Base-by-base conservation (phyloP, 2,888 invertebrate species). In the Torymus texanus region DNA sequence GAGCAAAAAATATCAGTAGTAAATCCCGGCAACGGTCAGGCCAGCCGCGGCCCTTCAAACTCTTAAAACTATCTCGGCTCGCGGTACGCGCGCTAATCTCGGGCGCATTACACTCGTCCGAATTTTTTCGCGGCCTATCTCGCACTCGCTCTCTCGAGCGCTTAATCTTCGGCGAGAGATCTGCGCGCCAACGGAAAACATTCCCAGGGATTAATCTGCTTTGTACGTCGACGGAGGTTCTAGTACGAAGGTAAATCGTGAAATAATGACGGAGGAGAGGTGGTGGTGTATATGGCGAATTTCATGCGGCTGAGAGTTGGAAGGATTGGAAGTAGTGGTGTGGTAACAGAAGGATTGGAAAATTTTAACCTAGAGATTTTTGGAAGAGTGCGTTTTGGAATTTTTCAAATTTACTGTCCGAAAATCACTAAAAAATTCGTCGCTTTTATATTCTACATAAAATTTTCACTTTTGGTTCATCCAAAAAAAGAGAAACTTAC, bases 261-360 rank as follows among this genome's bases (percentile, higher is more conserved):
- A 87, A 88, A 88, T 88, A 88, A 89, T 89, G 88, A 86, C 84
- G 83, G 83, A 82, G 81, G 82, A 41, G 41, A 41, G 41, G 41
- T 1, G 41, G 29, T 29, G 41, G n/a, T n/a, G n/a, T n/a, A n/a
- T 12, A 56, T 51, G 21, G 11, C 16, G 56, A 68, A 16, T 24
- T 59, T 65, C 58, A 59, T 41, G 24, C 18, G 51, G 51, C 50
- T 3, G 55, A 56, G 29, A 58, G 58, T 8, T 1, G 41, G 8
- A 41, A 41, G 41, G 41, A 41, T 41, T 41, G 41, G 1, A 56
- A 70, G 21, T 55, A 29, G 41, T 66, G 18, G n/a, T n/a, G 16
- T 41, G 41, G 3, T 29, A 29, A 29, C 29, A 29, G 5, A 5
- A 29, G 29, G 5, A 29, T 29, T 29, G 29, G 29, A 5, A 29